Percentiles rank a stretch among this genome's conserved stretches.
Conservation (phyloP, 2,888 invertebrate species). For the Didymodactylos carnosus region DNA sequence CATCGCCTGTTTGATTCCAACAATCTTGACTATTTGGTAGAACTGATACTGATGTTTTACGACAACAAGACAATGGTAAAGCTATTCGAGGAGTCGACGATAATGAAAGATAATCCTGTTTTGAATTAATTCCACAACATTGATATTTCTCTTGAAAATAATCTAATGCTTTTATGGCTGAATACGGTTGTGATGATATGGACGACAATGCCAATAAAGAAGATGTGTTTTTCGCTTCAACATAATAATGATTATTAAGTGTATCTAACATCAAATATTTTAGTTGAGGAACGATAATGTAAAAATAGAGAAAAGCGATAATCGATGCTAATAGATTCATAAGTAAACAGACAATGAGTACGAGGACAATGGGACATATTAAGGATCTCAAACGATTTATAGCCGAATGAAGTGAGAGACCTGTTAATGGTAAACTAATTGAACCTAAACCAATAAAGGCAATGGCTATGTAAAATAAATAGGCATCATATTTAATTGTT, state of each 20-base stretch:
- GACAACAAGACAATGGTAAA: neutral
- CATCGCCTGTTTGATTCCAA: neutral
- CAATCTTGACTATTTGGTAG: too few species aligned
- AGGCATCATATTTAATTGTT: neutral
- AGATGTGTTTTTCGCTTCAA: too few species aligned
- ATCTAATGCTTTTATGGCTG: neutral
- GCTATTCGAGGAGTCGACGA: too few species aligned
- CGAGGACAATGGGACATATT: neutral
- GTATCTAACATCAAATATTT: neutral
- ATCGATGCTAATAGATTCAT: neutral
- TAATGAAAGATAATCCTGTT: neutral
- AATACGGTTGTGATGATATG: too few species aligned
- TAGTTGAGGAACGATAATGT: neutral
- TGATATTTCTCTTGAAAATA: neutral
- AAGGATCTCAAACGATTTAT: neutral
- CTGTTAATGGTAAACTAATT: neutral
- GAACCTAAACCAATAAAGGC: neutral
- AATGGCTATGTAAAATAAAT: neutral
- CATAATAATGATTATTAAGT: neutral
- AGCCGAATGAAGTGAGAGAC: neutral
- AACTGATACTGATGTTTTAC: too few species aligned
- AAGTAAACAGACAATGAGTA: too few species aligned
- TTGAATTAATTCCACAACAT: neutral
- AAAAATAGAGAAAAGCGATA: neutral
- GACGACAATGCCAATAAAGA: too few species aligned